Evolutionary conservation across 2,113 vertebrate species (phyloP).

Genomic region (Notothenia coriiceps): DNA sequence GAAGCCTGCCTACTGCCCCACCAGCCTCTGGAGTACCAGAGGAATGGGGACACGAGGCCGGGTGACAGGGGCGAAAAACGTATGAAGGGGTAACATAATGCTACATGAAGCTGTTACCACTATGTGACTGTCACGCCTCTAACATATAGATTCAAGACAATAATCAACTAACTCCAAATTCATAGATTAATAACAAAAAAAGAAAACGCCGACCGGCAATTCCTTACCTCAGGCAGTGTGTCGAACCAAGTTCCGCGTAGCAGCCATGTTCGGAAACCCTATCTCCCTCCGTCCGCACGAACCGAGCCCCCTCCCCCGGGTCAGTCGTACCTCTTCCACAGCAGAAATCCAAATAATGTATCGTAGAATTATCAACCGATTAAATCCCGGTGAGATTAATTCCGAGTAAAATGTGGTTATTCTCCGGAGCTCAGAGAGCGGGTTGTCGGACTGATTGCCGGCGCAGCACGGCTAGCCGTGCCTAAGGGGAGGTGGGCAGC

Average conservation of each 20-base stretch:
- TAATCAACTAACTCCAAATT: neutral
- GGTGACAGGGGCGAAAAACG: conserved; percentile 47
- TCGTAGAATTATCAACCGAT: neutral
- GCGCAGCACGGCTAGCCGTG: conserved; percentile 70
- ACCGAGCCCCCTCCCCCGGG: conserved; percentile 81
- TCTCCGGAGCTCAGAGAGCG: conserved; percentile 56
- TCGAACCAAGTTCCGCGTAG: conserved; percentile 82
- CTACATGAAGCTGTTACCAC: conserved; percentile 8
- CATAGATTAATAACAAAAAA: neutral
- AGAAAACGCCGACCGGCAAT: neutral
- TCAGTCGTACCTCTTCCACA: conserved; percentile 69
- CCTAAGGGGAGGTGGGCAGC: conserved; percentile 67
- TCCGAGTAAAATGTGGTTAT: conserved; percentile 43
- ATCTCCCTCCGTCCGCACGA: conserved; percentile 78
- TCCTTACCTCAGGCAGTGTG: conserved; percentile 85
- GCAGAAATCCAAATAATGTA: conserved; percentile 60
- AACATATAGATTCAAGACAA: neutral
- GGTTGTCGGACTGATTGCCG: conserved; percentile 52
- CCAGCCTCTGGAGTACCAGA: conserved; percentile 10
- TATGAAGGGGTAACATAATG: conserved; percentile 3
- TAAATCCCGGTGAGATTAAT: conserved; percentile 54
- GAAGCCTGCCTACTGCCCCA: conserved; percentile 1
- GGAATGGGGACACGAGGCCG: conserved; percentile 56
- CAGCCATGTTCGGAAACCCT: conserved; percentile 85
- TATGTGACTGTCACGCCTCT: conserved; percentile 13